Evolutionary conservation across 2,888 invertebrate genomes (phyloP), one percentile per base, ranked within the genome.

Genomic region (Drosophila subquinaria): DNA sequence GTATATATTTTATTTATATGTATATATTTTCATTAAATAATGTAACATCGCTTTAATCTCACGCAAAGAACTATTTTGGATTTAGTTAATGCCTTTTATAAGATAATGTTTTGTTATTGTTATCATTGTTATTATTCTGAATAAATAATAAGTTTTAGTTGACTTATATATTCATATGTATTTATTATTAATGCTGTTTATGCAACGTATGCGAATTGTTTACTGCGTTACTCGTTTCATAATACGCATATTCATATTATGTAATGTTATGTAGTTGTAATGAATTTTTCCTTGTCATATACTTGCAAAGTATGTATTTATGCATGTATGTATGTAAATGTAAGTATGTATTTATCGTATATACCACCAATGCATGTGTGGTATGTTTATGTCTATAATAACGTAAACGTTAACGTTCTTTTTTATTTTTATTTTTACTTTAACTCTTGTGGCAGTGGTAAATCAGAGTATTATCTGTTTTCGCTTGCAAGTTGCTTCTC

Each of bases 31-130:
- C 86, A 91, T 92, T 92, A 92, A 92, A 92, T 92, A 92, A 92
- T 92, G 90, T 92, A 92, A 92, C 92, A 92, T 92, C 92, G 90
- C 92, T 92, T 92, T 90, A 91, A 90, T 92, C 90, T 92, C 91
- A 92, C 92, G 93, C 93, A 93, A 93, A 92, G 93, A 93, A 92
- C 93, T 92, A 92, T 92, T 85, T 83, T 73, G 88, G 79, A 79
- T 80, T 82, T 81, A 82, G 79, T 87, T 89, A 89, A 85, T 82
- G 72, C 75, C 72, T 67, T 75, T 81, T 81, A 67, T 77, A 75
- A 77, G 76, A 79, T 87, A 75, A 76, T 59, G 74, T 81, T 83
- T 90, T 62, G 33, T 61, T 64, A 64, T 86, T 83, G 89, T 83
- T 82, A 77, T 83, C 79, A 77, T 74, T 77, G 66, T 78, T 73